These are phyloP conservation scores for Leucozona laternaria DNA, from an alignment of 2,888 invertebrate genomes.

Conservation along the genomic window DNA sequence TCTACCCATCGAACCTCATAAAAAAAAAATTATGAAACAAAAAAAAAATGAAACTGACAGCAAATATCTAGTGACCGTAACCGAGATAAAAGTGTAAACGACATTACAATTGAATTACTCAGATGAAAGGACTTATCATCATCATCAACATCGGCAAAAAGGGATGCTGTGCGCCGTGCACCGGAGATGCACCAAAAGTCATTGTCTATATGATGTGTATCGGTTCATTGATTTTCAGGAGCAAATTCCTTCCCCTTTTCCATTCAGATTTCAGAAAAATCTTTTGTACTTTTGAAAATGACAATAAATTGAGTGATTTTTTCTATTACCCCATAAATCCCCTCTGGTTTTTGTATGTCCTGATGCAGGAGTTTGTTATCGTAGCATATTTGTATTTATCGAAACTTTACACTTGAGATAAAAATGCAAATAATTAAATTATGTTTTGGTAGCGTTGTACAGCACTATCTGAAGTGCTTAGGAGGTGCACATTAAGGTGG, in stretches of 20 bases:
- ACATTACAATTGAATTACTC: conserved; percentile 65
- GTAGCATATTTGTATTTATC: neutral
- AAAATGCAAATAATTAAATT: conserved; percentile 64
- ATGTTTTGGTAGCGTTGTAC: neutral
- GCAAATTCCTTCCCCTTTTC: conserved; percentile 7
- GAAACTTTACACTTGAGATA: conserved; percentile 26
- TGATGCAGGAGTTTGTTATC: conserved; percentile 2
- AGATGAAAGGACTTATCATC: conserved; percentile 59
- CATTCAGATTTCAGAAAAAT: neutral
- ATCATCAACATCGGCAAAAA: neutral
- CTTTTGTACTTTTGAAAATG: conserved; percentile 11
- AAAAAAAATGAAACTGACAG: conserved; percentile 2
- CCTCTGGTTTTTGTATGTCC: conserved; percentile 17
- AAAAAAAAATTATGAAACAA: neutral
- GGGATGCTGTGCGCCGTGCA: conserved; percentile 16
- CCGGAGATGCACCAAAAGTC: conserved; percentile 34
- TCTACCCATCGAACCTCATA: neutral
- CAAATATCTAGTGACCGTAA: neutral
- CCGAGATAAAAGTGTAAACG: conserved; percentile 24
- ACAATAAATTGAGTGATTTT: conserved; percentile 42
- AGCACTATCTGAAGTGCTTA: neutral
- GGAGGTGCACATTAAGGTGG: neutral
- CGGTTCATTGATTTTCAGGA: conserved; percentile 64
- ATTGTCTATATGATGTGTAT: conserved; percentile 57
- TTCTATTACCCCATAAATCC: conserved; percentile 1